Conservation (phyloP, 2,113 vertebrate genomes). For the Chaenocephalus aceratus region DNA sequence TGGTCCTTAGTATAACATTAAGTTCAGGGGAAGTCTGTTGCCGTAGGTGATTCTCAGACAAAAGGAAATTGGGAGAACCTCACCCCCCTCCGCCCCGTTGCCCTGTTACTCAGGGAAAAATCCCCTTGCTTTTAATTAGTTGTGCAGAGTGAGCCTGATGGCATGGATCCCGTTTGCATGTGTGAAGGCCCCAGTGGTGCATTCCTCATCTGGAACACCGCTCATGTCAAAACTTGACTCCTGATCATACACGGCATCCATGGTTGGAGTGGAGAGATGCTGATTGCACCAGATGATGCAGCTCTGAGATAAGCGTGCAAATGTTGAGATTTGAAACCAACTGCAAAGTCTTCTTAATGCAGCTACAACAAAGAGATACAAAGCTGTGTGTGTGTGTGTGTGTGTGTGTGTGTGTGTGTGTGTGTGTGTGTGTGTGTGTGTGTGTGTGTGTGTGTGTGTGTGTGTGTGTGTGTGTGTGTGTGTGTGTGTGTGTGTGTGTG, state of each 20-base stretch:
- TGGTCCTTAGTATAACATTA: background rate
- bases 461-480: too few species aligned
- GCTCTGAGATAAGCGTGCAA: conserved; percentile 12
- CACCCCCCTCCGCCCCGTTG: conserved; percentile 1
- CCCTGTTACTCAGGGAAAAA: conserved; percentile 50
- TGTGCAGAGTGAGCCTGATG: conserved; percentile 45
- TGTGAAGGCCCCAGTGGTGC: conserved; percentile 50
- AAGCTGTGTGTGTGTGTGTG: background rate
- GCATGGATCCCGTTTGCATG: conserved; percentile 55
- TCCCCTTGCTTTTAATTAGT: conserved; percentile 67
- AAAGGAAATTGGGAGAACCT: background rate
- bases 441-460: too few species aligned
- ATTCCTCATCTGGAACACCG: conserved; percentile 68
- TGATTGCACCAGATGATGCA: conserved; percentile 50
- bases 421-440: too few species aligned
- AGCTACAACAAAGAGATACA: conserved; percentile 2
- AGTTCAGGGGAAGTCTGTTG: background rate
- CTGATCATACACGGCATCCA: conserved; percentile 51
- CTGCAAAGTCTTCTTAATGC: background rate
- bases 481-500: too few species aligned
- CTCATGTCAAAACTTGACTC: conserved; percentile 80
- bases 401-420: background rate
- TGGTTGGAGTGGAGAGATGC: conserved; percentile 32
- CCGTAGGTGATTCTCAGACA: conserved; percentile 9
- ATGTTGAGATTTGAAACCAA: background rate